Percentiles rank a stretch among this genome's conserved stretches.
Evolutionary conservation across 1,140 invertebrate species (phyloP).

Genomic region (Cyclina sinensis): DNA sequence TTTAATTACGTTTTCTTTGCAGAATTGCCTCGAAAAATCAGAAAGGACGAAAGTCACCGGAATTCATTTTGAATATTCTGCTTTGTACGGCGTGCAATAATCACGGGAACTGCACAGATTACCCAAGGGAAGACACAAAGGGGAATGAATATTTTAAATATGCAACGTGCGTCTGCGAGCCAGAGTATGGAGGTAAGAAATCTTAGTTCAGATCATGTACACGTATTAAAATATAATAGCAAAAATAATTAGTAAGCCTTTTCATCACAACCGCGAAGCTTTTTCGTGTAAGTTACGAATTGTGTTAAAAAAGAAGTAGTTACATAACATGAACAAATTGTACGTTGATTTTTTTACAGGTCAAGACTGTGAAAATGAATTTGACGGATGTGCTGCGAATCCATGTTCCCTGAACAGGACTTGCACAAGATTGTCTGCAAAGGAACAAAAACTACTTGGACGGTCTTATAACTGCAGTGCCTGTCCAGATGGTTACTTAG

Average conservation of each 20-base stretch:
- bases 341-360: not conserved
- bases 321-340: too few species aligned
- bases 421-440: not conserved
- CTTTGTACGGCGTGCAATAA: not conserved
- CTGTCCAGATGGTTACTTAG: slow-evolving; percentile 27
- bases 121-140: not conserved
- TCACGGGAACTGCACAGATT: not conserved
- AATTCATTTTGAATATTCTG: not conserved
- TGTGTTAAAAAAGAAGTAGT: too few species aligned
- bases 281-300: too few species aligned
- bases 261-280: too few species aligned
- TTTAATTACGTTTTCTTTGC: not conserved
- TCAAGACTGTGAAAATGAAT: slow-evolving; percentile 39
- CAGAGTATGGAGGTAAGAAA: not conserved
- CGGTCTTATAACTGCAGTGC: not conserved
- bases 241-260: too few species aligned
- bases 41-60: not conserved
- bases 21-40: not conserved
- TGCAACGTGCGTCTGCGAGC: not conserved
- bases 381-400: slow-evolving; percentile 38
- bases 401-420: slow-evolving; percentile 14
- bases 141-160: slow-evolving; percentile 12
- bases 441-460: not conserved
- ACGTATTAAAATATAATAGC: too few species aligned
- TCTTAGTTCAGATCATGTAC: too few species aligned